These are phyloP conservation scores for Alviniconcha marisindica DNA, from an alignment of 1,140 invertebrate genomes.

Conservation along the genomic window DNA sequence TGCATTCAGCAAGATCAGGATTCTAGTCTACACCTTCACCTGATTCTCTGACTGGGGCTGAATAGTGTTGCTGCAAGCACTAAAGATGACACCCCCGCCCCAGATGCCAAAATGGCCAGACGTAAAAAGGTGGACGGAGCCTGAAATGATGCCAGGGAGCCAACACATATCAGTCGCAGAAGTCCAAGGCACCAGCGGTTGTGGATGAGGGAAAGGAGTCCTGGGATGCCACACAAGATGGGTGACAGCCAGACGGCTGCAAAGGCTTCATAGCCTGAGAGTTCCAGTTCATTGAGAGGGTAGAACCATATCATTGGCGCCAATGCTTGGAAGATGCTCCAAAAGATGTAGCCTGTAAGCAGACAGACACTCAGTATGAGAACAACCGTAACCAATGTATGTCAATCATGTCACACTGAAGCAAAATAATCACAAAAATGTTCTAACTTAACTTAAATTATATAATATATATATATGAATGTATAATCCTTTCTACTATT, in stretches of 20 bases:
- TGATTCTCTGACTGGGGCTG: conserved; percentile 60
- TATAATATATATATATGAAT: too few relatives aligned
- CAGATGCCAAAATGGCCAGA: conserved; percentile 67
- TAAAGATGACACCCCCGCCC: conserved; percentile 66
- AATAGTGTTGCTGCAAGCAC: conserved; percentile 69
- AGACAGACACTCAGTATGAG: too few relatives aligned
- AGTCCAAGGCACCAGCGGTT: conserved; percentile 59
- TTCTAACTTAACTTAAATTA: too few relatives aligned
- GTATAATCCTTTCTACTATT: too few relatives aligned
- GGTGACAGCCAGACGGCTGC: conserved; percentile 69
- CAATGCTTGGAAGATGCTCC: conserved; percentile 74
- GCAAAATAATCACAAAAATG: too few relatives aligned
- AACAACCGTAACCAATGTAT: too few relatives aligned
- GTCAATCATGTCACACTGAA: too few relatives aligned
- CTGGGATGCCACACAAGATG: conserved; percentile 60
- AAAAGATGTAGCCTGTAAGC: conserved; percentile 74
- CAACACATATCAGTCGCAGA: conserved; percentile 64
- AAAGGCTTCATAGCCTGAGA: conserved; percentile 76
- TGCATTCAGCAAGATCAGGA: too few relatives aligned
- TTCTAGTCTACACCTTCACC: too few relatives aligned
- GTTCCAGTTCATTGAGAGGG: conserved; percentile 75
- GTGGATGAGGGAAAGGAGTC: conserved; percentile 58
- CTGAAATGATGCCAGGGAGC: conserved; percentile 71
- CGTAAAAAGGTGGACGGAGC: conserved; percentile 67
- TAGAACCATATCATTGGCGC: conserved; percentile 77